Conservation (phyloP, 2,113 vertebrate species). For the Tachycineta bicolor region DNA sequence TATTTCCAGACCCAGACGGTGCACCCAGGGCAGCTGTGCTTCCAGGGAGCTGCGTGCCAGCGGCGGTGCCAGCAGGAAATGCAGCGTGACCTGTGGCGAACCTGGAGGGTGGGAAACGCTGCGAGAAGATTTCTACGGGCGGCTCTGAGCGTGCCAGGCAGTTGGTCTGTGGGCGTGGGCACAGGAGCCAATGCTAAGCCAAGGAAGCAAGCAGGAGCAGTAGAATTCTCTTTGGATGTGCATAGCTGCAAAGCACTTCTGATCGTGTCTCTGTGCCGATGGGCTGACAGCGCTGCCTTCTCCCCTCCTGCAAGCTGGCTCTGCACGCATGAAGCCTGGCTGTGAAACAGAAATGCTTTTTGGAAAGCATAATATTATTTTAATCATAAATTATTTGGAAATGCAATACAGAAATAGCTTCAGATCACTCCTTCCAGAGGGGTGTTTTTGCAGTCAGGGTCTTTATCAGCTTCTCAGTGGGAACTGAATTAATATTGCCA, state of each 20-base stretch:
- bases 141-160: neutral
- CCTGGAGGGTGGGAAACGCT: neutral
- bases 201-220: neutral
- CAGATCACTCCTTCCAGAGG: slow-evolving; percentile 16
- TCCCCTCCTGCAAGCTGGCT: neutral
- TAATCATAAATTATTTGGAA: slow-evolving; percentile 50
- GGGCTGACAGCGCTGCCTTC: neutral
- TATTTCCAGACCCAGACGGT: neutral
- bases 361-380: slow-evolving; percentile 52
- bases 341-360: neutral
- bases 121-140: neutral
- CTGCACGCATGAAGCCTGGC: neutral
- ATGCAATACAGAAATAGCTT: neutral
- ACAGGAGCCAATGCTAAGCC: neutral
- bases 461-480: slow-evolving; percentile 41
- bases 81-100: neutral
- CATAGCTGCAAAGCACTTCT: neutral
- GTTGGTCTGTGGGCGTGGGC: neutral
- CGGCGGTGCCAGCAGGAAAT: neutral
- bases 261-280: rapidly evolving
- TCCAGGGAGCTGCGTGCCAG: neutral
- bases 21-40: neutral
- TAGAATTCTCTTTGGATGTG: neutral
- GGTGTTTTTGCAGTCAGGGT: slow-evolving; percentile 21
- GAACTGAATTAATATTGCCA: slow-evolving; percentile 48